phyloP scores from a whole-genome alignment of 53 echinoderm and acorn worm species.

The Pentamera pediparva region DNA sequence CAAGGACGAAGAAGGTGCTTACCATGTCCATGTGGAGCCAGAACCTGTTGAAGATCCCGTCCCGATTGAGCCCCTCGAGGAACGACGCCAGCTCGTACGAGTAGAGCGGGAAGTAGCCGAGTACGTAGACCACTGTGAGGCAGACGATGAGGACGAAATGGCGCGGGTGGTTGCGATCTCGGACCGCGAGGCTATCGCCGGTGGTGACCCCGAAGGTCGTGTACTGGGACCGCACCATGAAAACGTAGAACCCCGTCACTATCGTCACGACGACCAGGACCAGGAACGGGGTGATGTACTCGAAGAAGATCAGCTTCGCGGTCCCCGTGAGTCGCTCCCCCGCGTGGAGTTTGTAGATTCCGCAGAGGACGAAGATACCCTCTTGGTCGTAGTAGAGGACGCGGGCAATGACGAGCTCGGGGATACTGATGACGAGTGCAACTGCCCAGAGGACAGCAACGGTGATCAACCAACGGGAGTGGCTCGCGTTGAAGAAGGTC shows the following conservation, averaged over 20 bases:
- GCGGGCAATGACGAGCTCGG: background rate
- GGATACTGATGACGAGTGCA: background rate
- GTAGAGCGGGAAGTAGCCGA: conserved; percentile 18
- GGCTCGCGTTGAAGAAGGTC: conserved; percentile 3
- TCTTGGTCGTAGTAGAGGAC: background rate
- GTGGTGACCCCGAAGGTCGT: conserved; percentile 14
- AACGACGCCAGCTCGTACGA: conserved; percentile 1
- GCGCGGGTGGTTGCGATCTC: background rate
- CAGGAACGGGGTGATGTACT: conserved; percentile 21
- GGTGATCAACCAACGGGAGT: conserved; percentile 1
- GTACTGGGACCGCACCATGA: conserved; percentile 7
- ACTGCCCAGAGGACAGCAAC: background rate
- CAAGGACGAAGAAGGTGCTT: conserved; percentile 1
- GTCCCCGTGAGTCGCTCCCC: background rate
- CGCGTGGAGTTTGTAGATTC: background rate
- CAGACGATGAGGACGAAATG: background rate
- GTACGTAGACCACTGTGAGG: background rate
- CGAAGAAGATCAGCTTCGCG: background rate
- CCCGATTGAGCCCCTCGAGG: background rate
- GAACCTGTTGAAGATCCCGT: background rate
- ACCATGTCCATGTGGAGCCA: conserved; percentile 8
- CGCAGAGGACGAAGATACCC: background rate
- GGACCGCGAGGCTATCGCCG: background rate
- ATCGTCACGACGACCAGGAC: background rate
- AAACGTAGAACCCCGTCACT: conserved; percentile 9